Evolutionary conservation across 2,888 invertebrate genomes (phyloP), one percentile per base, ranked within the genome.

Genomic region (Mystacides longicornis): DNA sequence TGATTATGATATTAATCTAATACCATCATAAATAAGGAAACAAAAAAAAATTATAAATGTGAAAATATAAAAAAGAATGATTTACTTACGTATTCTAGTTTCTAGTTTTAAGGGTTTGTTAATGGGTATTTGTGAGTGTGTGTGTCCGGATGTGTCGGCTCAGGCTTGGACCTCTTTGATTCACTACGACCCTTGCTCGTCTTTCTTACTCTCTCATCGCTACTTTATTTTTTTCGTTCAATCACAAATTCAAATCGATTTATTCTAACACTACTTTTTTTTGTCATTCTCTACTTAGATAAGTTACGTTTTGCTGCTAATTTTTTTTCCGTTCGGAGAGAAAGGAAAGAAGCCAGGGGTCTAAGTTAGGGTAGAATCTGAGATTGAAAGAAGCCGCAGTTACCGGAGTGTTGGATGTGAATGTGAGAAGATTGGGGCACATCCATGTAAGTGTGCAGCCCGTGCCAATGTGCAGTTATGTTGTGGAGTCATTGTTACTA

Each of bases 61-160:
- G 55, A 59, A 58, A 61, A 56, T 23, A 43, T 55, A 55, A 61
- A 61, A 61, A 61, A 61, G 55, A 57, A 55, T 53, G 54, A 56
- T 46, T 55, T 51, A 50, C 37, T 50, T 56, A 59, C 49, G 49
- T 56, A 49, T 58, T 45, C 22, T 56, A 55, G 54, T 55, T 23
- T 14, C 51, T 59, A 57, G 54, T 56, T 27, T n/a, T n/a, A 46
- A 49, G 59, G 52, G 54, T 52, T 54, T 51, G 54, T 54, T 54
- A 58, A 55, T 56, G 54, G 56, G 58, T 60, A 54, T 56, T 55
- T 56, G 50, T 51, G 27, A 54, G 48, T 20, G 53, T 42, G 54
- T 58, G 56, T 55, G 54, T 55, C 50, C 27, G 7, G 14, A 37
- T 45, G 14, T 45, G 20, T 45, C 14, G 31, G 7, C 9, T 31